A percentile compares a stretch with the other conserved stretches of the same genome.
These are phyloP conservation scores for Apis laboriosa DNA, from an alignment of 1,140 invertebrate species.

Conservation along the genomic window DNA sequence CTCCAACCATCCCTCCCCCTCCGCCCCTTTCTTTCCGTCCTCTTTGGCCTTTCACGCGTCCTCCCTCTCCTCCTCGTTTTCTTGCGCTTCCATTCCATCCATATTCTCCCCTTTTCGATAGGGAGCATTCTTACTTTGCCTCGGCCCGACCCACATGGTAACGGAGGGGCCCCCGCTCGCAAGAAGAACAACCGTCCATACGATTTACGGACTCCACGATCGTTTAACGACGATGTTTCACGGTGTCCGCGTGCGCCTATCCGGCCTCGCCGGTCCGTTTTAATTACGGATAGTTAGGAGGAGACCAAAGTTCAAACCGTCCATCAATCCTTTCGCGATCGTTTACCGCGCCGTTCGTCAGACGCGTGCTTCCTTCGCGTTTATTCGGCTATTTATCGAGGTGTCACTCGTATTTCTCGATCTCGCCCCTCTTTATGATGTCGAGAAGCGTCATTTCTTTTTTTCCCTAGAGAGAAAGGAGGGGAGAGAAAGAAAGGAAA, in stretches of 20 bases:
- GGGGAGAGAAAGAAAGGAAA: too few species aligned
- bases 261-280: slow-evolving; percentile 14
- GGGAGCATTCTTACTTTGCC: slow-evolving; percentile 50
- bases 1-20: slow-evolving; percentile 15
- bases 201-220: slow-evolving; percentile 44
- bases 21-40: neutral
- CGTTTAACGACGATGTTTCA: slow-evolving; percentile 32
- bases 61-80: slow-evolving; percentile 31
- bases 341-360: neutral
- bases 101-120: slow-evolving; percentile 56
- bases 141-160: slow-evolving; percentile 17
- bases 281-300: slow-evolving; percentile 42
- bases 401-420: too few species aligned
- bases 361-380: neutral
- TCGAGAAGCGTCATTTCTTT: too few species aligned
- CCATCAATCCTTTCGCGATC: neutral
- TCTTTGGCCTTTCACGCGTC: neutral
- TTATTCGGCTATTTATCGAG: too few species aligned
- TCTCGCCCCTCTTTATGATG: too few species aligned
- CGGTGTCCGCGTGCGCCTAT: slow-evolving; percentile 20
- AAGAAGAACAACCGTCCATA: slow-evolving; percentile 8
- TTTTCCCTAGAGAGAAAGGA: too few species aligned
- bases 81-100: slow-evolving; percentile 53
- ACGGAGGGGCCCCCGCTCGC: slow-evolving; percentile 11
- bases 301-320: neutral